Evolutionary conservation across 2,113 vertebrate genomes (phyloP).

Genomic region (Climacteris rufus): DNA sequence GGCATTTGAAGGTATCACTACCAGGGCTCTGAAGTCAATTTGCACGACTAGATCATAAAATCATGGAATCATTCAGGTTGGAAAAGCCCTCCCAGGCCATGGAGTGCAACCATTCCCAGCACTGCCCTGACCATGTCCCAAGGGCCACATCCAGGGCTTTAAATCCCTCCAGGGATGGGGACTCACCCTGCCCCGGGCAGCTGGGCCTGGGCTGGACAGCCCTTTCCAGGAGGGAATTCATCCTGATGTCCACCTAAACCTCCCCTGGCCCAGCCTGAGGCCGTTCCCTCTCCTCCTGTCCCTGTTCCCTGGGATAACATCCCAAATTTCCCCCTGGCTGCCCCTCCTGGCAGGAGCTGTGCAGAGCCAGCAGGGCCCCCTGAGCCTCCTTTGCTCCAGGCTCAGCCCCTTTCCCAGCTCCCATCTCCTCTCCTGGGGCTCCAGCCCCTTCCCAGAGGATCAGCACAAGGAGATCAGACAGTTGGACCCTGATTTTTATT

Average conservation of each 20-base stretch:
- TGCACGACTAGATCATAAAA: not conserved
- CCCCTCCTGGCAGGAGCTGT: not conserved
- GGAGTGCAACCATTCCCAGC: accelerated
- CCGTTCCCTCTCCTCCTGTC: not conserved
- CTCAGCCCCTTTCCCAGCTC: not conserved
- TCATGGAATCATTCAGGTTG: accelerated
- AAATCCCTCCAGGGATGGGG: not conserved
- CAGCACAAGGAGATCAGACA: not conserved
- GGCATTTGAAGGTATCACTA: not conserved
- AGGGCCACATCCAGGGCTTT: not conserved
- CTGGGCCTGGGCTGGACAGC: not conserved
- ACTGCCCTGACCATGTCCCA: accelerated
- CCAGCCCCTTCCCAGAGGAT: not conserved
- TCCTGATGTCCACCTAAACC: accelerated
- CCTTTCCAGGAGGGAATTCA: not conserved
- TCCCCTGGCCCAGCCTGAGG: not conserved
- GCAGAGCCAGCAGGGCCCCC: not conserved
- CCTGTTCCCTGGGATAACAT: not conserved
- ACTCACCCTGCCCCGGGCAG: not conserved
- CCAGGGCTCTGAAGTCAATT: not conserved
- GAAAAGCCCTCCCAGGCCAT: not conserved
- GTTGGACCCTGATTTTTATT: not conserved
- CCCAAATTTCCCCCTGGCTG: not conserved
- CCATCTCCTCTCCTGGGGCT: not conserved
- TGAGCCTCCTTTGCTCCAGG: not conserved